Evolutionary conservation across 1,140 invertebrate genomes (phyloP).

Genomic region (Arctopsyche grandis): DNA sequence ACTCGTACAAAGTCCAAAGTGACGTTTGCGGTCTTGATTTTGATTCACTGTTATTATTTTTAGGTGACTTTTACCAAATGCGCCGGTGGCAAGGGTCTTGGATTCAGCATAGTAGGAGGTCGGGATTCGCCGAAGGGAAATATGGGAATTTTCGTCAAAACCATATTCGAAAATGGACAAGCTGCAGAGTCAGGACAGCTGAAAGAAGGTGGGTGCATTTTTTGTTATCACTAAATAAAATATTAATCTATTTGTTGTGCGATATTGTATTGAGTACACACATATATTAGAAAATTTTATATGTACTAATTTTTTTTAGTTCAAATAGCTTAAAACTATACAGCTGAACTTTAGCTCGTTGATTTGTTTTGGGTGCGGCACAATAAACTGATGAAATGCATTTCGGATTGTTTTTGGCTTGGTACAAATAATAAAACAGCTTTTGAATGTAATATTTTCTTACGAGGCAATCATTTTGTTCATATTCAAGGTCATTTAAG

Average conservation of each 20-base stretch:
- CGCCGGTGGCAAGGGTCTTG: slow-evolving; percentile 76
- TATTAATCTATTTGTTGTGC: neutral
- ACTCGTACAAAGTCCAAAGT: too few relatives aligned
- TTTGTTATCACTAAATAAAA: neutral
- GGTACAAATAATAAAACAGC: too few relatives aligned
- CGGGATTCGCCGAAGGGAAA: slow-evolving; percentile 79
- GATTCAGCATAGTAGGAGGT: slow-evolving; percentile 85
- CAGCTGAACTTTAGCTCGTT: too few relatives aligned
- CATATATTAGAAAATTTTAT: neutral
- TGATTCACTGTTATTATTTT: neutral
- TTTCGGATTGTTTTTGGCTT: too few relatives aligned
- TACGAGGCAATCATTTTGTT: too few relatives aligned
- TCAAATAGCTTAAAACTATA: neutral
- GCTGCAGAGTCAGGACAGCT: slow-evolving; percentile 75
- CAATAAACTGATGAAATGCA: too few relatives aligned
- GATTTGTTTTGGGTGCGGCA: too few relatives aligned
- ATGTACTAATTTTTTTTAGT: neutral
- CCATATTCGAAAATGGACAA: slow-evolving; percentile 81
- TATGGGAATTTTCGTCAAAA: slow-evolving; percentile 85
- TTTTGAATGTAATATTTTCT: too few relatives aligned
- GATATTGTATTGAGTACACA: neutral
- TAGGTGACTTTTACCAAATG: slow-evolving; percentile 76
- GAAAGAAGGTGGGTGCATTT: slow-evolving; percentile 64
- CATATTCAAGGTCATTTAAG: too few relatives aligned
- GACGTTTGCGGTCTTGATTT: too few relatives aligned